Evolutionary conservation across 2,797 vertebrate genomes (phyloP).

Genomic region (Meda fulgida): DNA sequence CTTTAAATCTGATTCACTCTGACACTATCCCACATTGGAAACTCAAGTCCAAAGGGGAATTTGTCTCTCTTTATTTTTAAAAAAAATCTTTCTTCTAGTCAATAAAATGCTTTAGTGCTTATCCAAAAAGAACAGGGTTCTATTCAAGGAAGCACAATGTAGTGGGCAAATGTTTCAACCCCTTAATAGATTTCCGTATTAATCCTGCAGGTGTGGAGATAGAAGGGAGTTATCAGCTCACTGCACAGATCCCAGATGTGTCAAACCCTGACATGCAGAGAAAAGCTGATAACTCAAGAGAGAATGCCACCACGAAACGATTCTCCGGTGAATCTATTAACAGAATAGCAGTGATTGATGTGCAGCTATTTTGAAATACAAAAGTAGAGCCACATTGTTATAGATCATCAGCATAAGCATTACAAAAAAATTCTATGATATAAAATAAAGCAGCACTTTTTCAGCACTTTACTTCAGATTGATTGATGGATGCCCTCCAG

Average conservation of each 20-base stretch:
- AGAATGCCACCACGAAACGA: background rate
- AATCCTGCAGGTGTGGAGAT: conserved; percentile 44
- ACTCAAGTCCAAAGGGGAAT: background rate
- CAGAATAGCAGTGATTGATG: background rate
- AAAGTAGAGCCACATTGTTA: background rate
- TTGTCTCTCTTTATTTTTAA: too few species aligned
- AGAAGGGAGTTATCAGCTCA: conserved; percentile 34
- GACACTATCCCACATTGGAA: background rate
- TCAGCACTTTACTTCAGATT: conserved; percentile 9
- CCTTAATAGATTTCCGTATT: conserved; percentile 43
- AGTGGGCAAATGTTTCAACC: conserved; percentile 9
- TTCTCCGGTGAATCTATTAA: background rate
- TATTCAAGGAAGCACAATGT: conserved; percentile 27
- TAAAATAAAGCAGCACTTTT: background rate
- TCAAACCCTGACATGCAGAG: conserved; percentile 37
- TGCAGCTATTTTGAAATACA: background rate
- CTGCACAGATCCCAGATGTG: conserved; percentile 41
- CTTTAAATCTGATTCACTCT: background rate
- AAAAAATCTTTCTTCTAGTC: too few species aligned
- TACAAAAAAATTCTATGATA: background rate
- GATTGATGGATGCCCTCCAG: background rate
- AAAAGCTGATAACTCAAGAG: conserved; percentile 27
- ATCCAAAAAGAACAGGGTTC: conserved; percentile 3
- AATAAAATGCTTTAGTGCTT: too few species aligned
- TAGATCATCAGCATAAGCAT: background rate